Percentiles rank a stretch among this genome's conserved stretches.
These are phyloP conservation scores for Ormyrus rosae DNA, from an alignment of 2,888 invertebrate species.

Conservation along the genomic window DNA sequence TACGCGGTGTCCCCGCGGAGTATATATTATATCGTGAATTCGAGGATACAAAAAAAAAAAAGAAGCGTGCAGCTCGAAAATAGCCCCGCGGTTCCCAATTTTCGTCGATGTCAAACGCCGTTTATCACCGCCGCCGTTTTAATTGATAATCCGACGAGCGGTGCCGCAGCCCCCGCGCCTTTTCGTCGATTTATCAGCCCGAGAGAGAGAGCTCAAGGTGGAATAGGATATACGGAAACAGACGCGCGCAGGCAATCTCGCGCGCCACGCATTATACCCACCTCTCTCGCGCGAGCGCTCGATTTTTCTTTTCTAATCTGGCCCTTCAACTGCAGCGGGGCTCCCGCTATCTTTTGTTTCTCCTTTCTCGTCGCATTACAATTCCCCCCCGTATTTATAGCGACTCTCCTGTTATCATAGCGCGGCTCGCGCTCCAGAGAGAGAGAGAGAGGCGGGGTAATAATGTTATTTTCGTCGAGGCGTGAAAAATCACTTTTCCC, in stretches of 20 bases:
- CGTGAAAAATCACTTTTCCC: too few species aligned
- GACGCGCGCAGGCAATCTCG: not conserved
- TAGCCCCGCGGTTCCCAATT: slow-evolving; percentile 3
- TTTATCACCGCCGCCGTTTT: not conserved
- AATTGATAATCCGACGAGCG: slow-evolving; percentile 7
- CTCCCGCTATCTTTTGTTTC: not conserved
- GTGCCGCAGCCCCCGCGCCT: not conserved
- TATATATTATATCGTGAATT: too few species aligned
- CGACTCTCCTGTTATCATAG: not conserved
- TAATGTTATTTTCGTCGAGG: too few species aligned
- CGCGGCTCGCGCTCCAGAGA: not conserved
- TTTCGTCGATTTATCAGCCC: slow-evolving; percentile 6
- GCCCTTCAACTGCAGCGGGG: not conserved
- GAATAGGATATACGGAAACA: slow-evolving; percentile 2
- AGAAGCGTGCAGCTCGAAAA: too few species aligned
- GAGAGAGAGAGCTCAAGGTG: not conserved
- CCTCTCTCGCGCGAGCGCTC: slow-evolving; percentile 1
- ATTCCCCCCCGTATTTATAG: not conserved
- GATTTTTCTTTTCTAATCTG: slow-evolving; percentile 45
- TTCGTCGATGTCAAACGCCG: slow-evolving; percentile 13
- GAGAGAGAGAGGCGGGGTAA: not conserved
- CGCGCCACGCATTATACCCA: not conserved
- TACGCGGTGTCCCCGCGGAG: too few species aligned
- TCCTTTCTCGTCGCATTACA: slow-evolving; percentile 1
- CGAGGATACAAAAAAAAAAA: too few species aligned